Conservation (phyloP, 2,888 invertebrate species). For the Spisula solida region DNA sequence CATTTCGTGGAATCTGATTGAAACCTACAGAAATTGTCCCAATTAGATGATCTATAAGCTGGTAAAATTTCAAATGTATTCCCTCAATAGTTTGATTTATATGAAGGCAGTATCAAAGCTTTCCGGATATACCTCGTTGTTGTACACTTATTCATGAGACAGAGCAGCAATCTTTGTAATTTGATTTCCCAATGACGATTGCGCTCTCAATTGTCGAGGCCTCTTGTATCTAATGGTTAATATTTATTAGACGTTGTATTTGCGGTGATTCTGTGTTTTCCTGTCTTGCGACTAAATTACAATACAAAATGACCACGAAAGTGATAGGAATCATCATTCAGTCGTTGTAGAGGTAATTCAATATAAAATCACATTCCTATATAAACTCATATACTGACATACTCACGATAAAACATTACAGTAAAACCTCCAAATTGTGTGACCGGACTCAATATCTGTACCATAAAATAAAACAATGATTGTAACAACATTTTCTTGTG, state of each 20-base stretch:
- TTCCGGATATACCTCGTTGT: too few species aligned
- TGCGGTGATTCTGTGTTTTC: background rate
- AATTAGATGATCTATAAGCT: too few species aligned
- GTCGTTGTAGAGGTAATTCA: background rate
- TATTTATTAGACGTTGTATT: background rate
- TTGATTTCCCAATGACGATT: constrained; percentile 5
- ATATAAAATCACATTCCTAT: background rate
- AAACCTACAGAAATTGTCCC: too few species aligned
- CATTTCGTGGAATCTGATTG: too few species aligned
- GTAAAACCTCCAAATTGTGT: too few species aligned
- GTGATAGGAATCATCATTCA: background rate
- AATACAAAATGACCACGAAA: background rate
- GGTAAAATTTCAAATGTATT: too few species aligned
- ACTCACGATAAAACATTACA: too few species aligned
- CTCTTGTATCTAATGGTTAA: background rate
- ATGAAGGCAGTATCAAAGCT: too few species aligned
- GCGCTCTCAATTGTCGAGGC: background rate
- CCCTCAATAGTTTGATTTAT: too few species aligned
- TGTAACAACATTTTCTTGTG: too few species aligned
- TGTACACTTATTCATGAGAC: background rate
- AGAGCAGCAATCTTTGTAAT: background rate
- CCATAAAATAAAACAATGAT: too few species aligned
- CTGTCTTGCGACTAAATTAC: background rate
- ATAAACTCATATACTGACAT: background rate
- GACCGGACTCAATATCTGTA: too few species aligned